These are phyloP conservation scores for Apis florea DNA, from an alignment of 1,140 invertebrate genomes.

Conservation along the genomic window DNA sequence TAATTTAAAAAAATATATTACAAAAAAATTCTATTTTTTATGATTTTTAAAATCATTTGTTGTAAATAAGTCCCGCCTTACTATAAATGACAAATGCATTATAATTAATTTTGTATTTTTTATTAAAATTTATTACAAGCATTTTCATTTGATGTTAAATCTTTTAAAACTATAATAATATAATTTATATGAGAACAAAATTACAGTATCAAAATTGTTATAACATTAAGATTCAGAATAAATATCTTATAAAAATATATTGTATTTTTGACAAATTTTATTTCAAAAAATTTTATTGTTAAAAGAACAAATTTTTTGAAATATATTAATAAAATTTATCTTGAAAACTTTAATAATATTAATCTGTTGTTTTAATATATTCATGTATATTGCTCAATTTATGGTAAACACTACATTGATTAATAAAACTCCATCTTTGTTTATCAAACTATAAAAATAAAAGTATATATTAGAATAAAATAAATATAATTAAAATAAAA, in stretches of 20 bases:
- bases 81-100: not conserved
- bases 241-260: conserved; percentile 23
- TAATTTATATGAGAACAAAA: conserved; percentile 5
- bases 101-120: not conserved
- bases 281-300: not conserved
- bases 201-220: conserved; percentile 21
- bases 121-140: not conserved
- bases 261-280: not conserved
- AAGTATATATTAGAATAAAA: not conserved
- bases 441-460: conserved; percentile 46
- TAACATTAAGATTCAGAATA: conserved; percentile 13
- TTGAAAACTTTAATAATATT: not conserved
- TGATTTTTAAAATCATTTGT: not conserved
- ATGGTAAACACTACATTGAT: conserved; percentile 53
- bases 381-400: conserved; percentile 42
- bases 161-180: not conserved
- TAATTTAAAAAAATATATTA: not conserved
- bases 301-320: conserved; percentile 8
- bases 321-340: not conserved
- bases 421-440: conserved; percentile 56
- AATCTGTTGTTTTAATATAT: conserved; percentile 4
- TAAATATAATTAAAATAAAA: not conserved
- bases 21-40: not conserved
- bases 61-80: conserved; percentile 8
- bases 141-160: not conserved